Percentiles rank a stretch among this genome's conserved stretches.
These are phyloP conservation scores for Chironomus striatipennis DNA, from an alignment of 1,140 invertebrate species.

Conservation along the genomic window DNA sequence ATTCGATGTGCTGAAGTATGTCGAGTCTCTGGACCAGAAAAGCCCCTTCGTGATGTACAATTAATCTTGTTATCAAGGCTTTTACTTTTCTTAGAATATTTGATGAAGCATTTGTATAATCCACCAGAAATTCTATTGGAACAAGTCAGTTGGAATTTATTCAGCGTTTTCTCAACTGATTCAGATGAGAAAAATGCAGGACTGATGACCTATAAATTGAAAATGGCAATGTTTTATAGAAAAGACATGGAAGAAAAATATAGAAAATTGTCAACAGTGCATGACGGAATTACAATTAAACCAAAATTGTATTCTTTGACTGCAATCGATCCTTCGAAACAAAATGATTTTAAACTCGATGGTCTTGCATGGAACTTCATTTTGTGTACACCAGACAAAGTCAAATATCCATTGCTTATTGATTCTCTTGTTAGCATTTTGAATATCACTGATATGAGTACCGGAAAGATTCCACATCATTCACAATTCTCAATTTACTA, in stretches of 20 bases:
- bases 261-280: slow-evolving; percentile 46
- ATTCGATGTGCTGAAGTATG: slow-evolving; percentile 58
- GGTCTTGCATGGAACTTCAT: slow-evolving; percentile 91
- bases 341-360: slow-evolving; percentile 80
- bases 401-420: slow-evolving; percentile 80
- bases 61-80: slow-evolving; percentile 75
- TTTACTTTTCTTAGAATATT: slow-evolving; percentile 85
- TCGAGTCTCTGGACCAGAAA: slow-evolving; percentile 40
- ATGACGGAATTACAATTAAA: slow-evolving; percentile 31
- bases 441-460: slow-evolving; percentile 56
- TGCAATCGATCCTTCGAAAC: slow-evolving; percentile 32
- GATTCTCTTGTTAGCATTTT: slow-evolving; percentile 76
- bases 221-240: slow-evolving; percentile 35
- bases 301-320: slow-evolving; percentile 39
- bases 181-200: slow-evolving; percentile 35
- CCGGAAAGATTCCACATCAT: slow-evolving; percentile 52
- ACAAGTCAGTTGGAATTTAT: slow-evolving; percentile 52
- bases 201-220: slow-evolving; percentile 35
- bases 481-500: slow-evolving; percentile 80
- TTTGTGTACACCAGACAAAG: slow-evolving; percentile 77
- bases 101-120: slow-evolving; percentile 92
- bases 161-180: slow-evolving; percentile 37
- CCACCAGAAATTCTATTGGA: slow-evolving; percentile 64
- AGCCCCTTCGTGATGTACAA: slow-evolving; percentile 51
- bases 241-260: slow-evolving; percentile 74